Percentiles rank a stretch among this genome's conserved stretches.
phyloP scores from a whole-genome alignment of 1,140 invertebrate species.

The Thaumetopoea pityocampa region DNA sequence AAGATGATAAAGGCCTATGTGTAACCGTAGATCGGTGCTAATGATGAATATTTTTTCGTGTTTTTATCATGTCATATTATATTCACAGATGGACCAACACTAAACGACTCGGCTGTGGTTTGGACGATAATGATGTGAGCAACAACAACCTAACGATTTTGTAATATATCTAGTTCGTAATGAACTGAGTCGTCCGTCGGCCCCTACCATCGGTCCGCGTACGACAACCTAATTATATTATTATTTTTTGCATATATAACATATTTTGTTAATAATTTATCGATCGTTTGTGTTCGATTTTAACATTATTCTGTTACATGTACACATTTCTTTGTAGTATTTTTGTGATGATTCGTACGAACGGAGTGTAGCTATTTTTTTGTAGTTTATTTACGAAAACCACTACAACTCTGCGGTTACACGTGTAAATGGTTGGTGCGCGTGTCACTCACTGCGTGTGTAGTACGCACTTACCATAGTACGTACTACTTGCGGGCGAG shows the following conservation, averaged over 20 bases:
- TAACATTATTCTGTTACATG: constrained; percentile 36
- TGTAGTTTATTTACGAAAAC: constrained; percentile 22
- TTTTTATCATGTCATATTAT: neutral
- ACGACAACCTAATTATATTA: constrained; percentile 37
- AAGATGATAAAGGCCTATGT: too few species aligned
- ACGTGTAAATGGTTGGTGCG: constrained; percentile 12
- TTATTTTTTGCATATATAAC: constrained; percentile 57
- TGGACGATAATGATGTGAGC: constrained; percentile 26
- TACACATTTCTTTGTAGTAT: constrained; percentile 45
- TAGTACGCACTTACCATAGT: neutral
- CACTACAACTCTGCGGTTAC: constrained; percentile 3
- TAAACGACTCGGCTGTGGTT: constrained; percentile 35
- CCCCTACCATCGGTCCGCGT: constrained; percentile 14
- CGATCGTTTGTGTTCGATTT: constrained; percentile 42
- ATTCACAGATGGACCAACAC: constrained; percentile 67
- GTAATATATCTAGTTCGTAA: constrained; percentile 22
- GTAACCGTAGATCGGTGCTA: too few species aligned
- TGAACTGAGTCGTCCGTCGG: constrained; percentile 12
- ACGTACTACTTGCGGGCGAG: neutral
- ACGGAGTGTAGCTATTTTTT: constrained; percentile 34
- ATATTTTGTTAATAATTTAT: constrained; percentile 66
- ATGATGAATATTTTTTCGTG: neutral
- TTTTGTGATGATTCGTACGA: constrained; percentile 57
- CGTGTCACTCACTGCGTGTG: neutral
- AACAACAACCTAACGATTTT: constrained; percentile 27